Percentiles rank a stretch among this genome's conserved stretches.
Evolutionary conservation across 2,113 vertebrate species (phyloP).

Genomic region (Aegypius monachus): DNA sequence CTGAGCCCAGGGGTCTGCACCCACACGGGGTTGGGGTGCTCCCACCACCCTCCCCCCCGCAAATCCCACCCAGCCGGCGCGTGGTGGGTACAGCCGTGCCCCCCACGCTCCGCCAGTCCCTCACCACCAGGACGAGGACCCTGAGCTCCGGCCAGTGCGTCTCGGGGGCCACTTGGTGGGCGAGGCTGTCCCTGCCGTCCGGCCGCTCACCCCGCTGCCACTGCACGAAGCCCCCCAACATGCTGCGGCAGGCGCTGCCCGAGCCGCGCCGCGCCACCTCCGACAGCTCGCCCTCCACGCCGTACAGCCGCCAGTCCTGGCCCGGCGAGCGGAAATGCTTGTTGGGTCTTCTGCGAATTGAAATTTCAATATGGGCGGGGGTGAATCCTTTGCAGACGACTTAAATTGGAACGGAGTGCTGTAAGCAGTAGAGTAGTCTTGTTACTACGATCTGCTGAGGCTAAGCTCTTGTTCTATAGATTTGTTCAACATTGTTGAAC

Average conservation of each 20-base stretch:
- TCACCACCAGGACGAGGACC: conserved; percentile 89
- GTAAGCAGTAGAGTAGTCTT: no score
- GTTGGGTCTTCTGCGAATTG: no score
- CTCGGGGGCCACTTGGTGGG: conserved; percentile 86
- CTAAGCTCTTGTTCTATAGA: no score
- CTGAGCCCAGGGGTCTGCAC: rapidly evolving
- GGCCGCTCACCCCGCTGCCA: conserved; percentile 85
- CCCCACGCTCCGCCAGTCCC: not conserved
- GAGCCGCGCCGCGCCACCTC: conserved; percentile 91
- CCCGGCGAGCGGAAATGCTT: no score
- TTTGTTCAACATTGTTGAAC: no score
- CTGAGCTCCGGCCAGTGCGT: conserved; percentile 90
- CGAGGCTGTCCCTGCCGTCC: conserved; percentile 89
- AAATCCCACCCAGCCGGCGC: not conserved
- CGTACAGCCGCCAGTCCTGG: conserved; percentile 80
- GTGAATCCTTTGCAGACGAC: no score
- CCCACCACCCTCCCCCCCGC: not conserved
- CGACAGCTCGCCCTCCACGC: conserved; percentile 85
- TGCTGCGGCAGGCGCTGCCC: conserved; percentile 91
- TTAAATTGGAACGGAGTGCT: no score
- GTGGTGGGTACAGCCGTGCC: not conserved
- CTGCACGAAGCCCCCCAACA: conserved; percentile 91
- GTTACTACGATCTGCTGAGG: no score
- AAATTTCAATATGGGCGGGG: no score
- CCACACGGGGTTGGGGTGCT: not conserved